phyloP scores from a whole-genome alignment of 2,888 invertebrate species.

The Stegophylla sp. region DNA sequence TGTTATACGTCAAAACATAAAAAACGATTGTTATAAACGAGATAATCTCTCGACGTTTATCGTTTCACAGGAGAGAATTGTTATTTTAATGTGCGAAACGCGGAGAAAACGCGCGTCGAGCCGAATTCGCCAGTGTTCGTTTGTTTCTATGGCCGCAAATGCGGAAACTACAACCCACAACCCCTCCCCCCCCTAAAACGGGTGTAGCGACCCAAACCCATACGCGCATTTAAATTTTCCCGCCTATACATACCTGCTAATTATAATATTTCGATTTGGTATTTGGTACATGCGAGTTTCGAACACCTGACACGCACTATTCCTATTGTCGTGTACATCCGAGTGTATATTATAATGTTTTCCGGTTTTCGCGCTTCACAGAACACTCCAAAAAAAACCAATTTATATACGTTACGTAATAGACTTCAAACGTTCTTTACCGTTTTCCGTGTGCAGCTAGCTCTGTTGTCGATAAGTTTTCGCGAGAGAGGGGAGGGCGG shows the following conservation, averaged over 20 bases:
- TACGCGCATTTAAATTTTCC: not conserved
- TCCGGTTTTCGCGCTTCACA: not conserved
- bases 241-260: not conserved
- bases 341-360: not conserved
- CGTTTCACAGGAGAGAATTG: not conserved
- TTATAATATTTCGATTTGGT: not conserved
- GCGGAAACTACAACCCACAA: no score
- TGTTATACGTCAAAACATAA: no score
- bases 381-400: not conserved
- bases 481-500: no score
- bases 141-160: no score
- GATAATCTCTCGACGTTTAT: not conserved
- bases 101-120: not conserved
- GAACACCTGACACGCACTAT: not conserved
- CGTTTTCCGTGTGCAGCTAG: no score
- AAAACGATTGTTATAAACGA: not conserved
- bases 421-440: not conserved
- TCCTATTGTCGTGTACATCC: not conserved
- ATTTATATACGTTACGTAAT: not conserved
- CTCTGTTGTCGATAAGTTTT: no score
- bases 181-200: no score
- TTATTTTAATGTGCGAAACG: not conserved
- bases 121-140: not conserved
- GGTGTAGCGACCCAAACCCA: not conserved
- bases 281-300: not conserved